Evolutionary conservation across 1,140 invertebrate species (phyloP).

Genomic region (Lordiphosa stackelbergi): DNA sequence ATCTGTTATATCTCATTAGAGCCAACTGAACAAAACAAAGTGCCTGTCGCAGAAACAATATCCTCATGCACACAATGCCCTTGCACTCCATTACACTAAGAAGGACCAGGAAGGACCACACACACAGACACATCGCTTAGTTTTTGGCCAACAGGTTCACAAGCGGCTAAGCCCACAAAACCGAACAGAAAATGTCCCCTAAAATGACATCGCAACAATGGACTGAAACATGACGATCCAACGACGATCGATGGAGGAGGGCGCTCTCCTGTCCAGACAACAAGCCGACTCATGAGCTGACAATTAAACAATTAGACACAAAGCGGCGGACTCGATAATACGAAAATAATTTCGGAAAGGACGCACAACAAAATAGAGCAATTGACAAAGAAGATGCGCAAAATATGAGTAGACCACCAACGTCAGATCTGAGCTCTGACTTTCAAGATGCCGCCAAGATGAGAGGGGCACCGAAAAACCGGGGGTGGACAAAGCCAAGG

Average conservation of each 20-base stretch:
- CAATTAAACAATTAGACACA: constrained; percentile 74
- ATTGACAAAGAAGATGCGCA: constrained; percentile 67
- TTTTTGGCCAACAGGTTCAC: constrained; percentile 32
- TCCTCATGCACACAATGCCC: constrained; percentile 10
- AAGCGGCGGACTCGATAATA: constrained; percentile 66
- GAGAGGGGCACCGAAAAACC: constrained; percentile 45
- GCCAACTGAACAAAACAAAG: constrained; percentile 9
- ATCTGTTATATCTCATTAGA: constrained; percentile 7
- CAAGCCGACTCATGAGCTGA: constrained; percentile 50
- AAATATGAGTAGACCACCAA: constrained; percentile 68
- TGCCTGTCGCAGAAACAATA: constrained; percentile 16
- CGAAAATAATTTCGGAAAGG: constrained; percentile 64
- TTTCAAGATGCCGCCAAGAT: constrained; percentile 60
- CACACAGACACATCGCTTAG: constrained; percentile 22
- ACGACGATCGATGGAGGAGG: constrained; percentile 14
- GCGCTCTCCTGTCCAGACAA: constrained; percentile 33
- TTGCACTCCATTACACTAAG: constrained; percentile 35
- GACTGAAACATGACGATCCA: constrained; percentile 33
- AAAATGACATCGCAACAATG: constrained; percentile 57
- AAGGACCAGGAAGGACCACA: constrained; percentile 52
- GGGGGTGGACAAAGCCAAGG: constrained; percentile 57
- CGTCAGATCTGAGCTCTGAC: constrained; percentile 14
- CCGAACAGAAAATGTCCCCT: constrained; percentile 34
- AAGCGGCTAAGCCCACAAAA: constrained; percentile 55
- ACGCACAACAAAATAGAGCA: constrained; percentile 65